phyloP scores from a whole-genome alignment of 2,797 vertebrate genomes.

The Ammospiza maritima region DNA sequence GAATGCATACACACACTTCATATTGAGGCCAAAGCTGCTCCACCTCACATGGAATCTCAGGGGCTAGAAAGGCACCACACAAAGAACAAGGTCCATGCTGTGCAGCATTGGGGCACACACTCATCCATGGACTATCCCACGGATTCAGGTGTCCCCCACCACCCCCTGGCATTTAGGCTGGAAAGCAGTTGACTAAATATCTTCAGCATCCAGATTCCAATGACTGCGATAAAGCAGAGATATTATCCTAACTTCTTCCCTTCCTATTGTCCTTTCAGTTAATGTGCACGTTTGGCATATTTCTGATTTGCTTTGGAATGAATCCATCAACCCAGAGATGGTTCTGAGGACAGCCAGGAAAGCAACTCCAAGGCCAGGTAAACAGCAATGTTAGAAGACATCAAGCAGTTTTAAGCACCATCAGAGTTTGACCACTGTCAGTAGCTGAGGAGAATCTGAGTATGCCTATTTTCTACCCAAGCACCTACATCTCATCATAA shows the following conservation, averaged over 20 bases:
- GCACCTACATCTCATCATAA: not conserved
- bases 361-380: not conserved
- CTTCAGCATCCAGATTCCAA: not conserved
- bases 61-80: not conserved
- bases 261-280: not conserved
- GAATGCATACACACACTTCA: not conserved
- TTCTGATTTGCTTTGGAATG: not conserved
- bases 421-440: not conserved
- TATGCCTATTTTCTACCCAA: not conserved
- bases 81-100: not conserved
- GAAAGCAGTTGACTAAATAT: not conserved
- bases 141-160: not conserved
- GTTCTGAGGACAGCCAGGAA: not conserved
- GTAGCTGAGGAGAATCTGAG: not conserved
- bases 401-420: not conserved
- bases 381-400: not conserved
- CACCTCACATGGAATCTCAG: not conserved
- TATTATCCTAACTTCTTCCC: not conserved
- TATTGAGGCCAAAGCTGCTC: not conserved
- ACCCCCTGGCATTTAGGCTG: not conserved
- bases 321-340: not conserved
- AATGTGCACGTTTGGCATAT: accelerated
- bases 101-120: not conserved
- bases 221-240: not conserved
- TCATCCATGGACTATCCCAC: not conserved